These are phyloP conservation scores for Hyaena hyaena DNA, from an alignment of 2,113 vertebrate genomes.

Conservation along the genomic window DNA sequence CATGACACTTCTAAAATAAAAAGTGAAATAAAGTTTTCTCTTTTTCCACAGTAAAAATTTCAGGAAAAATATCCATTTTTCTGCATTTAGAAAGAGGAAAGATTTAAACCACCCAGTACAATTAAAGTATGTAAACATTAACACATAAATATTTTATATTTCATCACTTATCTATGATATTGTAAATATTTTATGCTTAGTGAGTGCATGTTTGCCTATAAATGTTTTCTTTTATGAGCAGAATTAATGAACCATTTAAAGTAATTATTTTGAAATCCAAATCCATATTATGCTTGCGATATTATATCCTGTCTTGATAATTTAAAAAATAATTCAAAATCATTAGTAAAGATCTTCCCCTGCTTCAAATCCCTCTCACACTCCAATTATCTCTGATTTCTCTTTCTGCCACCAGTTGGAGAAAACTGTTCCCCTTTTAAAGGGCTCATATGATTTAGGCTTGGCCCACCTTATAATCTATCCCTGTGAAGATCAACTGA, in stretches of 20 bases:
- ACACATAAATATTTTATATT: neutral
- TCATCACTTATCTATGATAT: neutral
- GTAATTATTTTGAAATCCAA: neutral
- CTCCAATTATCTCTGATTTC: neutral
- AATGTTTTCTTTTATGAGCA: neutral
- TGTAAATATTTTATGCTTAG: neutral
- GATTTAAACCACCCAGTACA: neutral
- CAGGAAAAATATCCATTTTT: neutral
- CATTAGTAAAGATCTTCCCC: neutral
- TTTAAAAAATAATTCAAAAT: neutral
- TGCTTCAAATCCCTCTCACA: neutral
- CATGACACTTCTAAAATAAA: neutral
- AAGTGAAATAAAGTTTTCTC: slow-evolving; percentile 26
- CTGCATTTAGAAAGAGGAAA: neutral
- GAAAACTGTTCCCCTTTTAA: neutral
- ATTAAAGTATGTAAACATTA: neutral
- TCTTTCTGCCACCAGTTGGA: neutral
- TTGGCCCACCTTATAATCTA: neutral
- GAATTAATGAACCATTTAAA: neutral
- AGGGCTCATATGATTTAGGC: neutral
- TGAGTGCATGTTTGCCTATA: neutral
- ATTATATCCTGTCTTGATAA: neutral
- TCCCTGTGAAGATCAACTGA: neutral
- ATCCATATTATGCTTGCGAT: neutral
- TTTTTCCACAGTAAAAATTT: slow-evolving; percentile 11